A percentile compares a stretch with the other conserved stretches of the same genome.
Conservation (phyloP, 2,797 vertebrate species). For the Pseudochirops corinnae region DNA sequence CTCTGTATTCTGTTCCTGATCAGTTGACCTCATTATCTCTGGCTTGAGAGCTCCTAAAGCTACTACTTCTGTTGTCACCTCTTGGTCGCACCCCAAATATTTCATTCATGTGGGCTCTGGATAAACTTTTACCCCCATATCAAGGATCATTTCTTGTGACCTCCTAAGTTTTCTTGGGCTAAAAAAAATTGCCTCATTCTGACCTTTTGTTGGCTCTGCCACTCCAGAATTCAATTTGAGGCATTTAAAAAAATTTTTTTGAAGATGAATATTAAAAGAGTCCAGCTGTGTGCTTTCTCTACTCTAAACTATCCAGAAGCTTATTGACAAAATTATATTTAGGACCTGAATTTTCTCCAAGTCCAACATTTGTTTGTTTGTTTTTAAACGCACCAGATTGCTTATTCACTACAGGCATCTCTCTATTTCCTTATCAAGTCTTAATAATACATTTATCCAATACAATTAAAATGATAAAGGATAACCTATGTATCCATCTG, state of each 20-base stretch:
- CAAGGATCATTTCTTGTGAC: background rate
- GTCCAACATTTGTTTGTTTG: background rate
- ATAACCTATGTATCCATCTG: conserved; percentile 5
- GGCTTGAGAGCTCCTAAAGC: background rate
- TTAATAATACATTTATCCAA: background rate
- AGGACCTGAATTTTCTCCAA: background rate
- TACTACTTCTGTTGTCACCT: background rate
- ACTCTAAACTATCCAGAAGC: background rate
- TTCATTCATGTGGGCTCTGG: background rate
- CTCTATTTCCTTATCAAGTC: background rate
- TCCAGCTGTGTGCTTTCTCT: background rate
- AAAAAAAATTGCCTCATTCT: background rate
- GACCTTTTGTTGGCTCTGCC: background rate
- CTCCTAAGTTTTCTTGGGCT: background rate
- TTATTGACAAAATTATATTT: background rate
- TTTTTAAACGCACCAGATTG: background rate
- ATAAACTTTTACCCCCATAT: background rate
- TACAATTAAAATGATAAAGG: background rate
- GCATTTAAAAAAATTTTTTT: background rate
- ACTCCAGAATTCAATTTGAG: background rate
- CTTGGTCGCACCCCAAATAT: too few relatives aligned
- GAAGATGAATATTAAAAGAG: background rate
- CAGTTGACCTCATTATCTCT: background rate
- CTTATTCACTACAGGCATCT: background rate
- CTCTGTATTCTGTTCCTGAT: background rate